Evolutionary conservation across 2,797 vertebrate genomes (phyloP), one percentile per base, ranked within the genome.

Genomic region (Danio jaintianensis): DNA sequence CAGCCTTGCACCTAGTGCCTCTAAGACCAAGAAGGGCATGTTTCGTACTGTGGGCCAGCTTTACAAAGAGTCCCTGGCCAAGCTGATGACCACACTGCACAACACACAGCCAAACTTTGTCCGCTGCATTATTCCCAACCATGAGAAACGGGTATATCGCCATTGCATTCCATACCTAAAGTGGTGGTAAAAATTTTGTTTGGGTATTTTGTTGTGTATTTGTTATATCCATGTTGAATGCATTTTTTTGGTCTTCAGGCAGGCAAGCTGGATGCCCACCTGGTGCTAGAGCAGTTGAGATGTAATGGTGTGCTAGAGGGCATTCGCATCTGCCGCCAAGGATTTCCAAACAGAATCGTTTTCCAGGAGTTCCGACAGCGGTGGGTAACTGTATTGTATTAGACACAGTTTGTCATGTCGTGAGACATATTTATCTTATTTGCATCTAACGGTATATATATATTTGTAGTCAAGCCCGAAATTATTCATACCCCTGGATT

Each of bases 71-170:
- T 97, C 97, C 64, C 90, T 99, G 83, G 91, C 94, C 67, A 98
- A 97, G 84, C 93, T 99, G 83, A 99, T 99, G 98, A 97, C 96
- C 69, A 99, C 98, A 0, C 89, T 99, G 58, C 93, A 96, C 85
- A 98, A 98, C 75, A 99, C 98, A 4, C 97, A 95, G n/a, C 98
- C 98, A 84, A 99, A 99, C 92, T 99, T 99, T 1, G 96, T 99
- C 67, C 97, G 97, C 85, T 99, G 97, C 88, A 98, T 99, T 89
- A 99, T 99, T 88, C 97, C 98, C 85, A 99, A 99, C 89, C 98
- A 99, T 0, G 97, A 99, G 82, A 99, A 99, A 86, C 92, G 95
- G 94, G 96, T 98, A 85, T 50, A 77, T 50, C 3, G 52, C 43
- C 58, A 3, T 22, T 48, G 56, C 15, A 11, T 48, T 2, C 1